phyloP scores from a whole-genome alignment of 2,888 invertebrate species.

The Horisme vitalbata region DNA sequence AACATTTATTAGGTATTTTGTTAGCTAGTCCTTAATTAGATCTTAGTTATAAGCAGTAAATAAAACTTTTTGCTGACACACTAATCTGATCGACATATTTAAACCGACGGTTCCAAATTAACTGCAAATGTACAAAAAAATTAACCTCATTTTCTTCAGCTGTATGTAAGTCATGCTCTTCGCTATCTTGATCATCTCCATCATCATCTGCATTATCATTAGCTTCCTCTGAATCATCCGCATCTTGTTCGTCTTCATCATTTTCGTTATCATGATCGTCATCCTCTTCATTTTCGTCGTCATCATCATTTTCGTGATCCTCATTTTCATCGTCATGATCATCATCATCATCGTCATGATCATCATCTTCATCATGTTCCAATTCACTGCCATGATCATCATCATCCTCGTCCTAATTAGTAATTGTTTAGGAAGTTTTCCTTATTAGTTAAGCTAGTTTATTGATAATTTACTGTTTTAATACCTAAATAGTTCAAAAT shows the following conservation, averaged over 20 bases:
- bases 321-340: conserved; percentile 34
- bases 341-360: conserved; percentile 2
- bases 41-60: no score
- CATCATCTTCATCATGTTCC: conserved; percentile 48
- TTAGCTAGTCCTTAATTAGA: no score
- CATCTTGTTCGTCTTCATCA: conserved; percentile 40
- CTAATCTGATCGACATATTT: no score
- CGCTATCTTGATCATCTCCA: conserved; percentile 45
- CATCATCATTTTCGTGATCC: conserved; percentile 47
- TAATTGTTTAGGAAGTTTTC: conserved; percentile 18
- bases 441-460: not conserved
- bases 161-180: conserved; percentile 41
- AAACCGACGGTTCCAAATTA: no score
- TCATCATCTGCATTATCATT: conserved; percentile 44
- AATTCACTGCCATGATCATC: conserved; percentile 39
- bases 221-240: conserved; percentile 34
- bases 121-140: no score
- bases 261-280: conserved; percentile 30
- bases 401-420: conserved; percentile 48
- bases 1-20: no score
- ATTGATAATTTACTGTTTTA: no score
- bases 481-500: no score
- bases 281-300: conserved; percentile 39
- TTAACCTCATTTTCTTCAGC: conserved; percentile 45
- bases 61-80: no score